Evolutionary conservation across 2,113 vertebrate species (phyloP).

Genomic region (Antechinus flavipes): DNA sequence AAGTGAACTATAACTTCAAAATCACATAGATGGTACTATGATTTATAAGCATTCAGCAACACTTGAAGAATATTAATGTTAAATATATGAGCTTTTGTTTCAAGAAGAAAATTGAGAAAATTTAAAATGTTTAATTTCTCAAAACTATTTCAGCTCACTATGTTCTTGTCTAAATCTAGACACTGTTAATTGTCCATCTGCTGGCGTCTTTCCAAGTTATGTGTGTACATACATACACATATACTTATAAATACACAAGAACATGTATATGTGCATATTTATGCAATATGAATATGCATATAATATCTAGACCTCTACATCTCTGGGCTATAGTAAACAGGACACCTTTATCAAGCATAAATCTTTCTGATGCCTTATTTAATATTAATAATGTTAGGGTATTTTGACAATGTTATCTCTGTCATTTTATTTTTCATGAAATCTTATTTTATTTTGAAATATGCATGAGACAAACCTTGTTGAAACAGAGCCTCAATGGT

Average conservation of each 20-base stretch:
- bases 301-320: neutral
- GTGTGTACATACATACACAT: neutral
- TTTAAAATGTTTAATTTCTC: neutral
- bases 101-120: neutral
- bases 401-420: too few relatives aligned
- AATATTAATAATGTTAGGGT: neutral
- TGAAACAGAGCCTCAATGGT: neutral
- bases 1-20: neutral
- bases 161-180: neutral
- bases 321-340: neutral
- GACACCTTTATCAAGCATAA: neutral
- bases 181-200: neutral
- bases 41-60: neutral
- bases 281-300: neutral
- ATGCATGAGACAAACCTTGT: neutral
- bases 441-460: neutral
- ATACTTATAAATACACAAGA: neutral
- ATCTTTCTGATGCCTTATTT: neutral
- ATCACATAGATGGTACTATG: neutral
- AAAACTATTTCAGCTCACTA: neutral
- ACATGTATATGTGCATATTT: neutral
- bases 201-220: neutral
- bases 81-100: neutral
- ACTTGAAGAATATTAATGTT: neutral
- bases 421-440: neutral